Evolutionary conservation across 2,113 vertebrate genomes (phyloP), one percentile per base, ranked within the genome.

Genomic region (Pseudorasbora parva): DNA sequence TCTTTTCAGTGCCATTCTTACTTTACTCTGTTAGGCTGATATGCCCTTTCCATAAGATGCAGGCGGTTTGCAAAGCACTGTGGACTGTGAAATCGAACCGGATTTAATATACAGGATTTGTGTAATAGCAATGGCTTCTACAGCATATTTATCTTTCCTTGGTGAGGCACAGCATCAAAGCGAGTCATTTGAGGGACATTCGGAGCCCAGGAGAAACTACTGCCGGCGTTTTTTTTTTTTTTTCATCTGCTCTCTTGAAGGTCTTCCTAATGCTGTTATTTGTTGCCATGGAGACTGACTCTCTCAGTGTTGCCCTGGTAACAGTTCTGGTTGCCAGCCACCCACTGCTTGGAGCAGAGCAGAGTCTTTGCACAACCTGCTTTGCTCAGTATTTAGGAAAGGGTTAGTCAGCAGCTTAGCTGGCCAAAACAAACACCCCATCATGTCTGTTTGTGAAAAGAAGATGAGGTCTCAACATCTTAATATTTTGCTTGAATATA

Each of bases 201-300:
- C 27, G 5, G 14, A 56, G 21, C 47, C 64, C 64, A 17, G 49
- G 21, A 81, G 64, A 56, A 81, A 81, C 45, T 81, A 71, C 21
- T 54, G 79, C 79, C 14, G 14, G 79, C 8, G 64, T 47, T 30
- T 51, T 78, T 45, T 51, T n/a, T n/a, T 78, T 68, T 30, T 68
- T 84, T 84, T 62, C 49, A 72, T 78, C 75, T 62, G 17, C 76
- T 69, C 75, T 71, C 64, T 51, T 45, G 33, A 77, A 84, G 82
- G 78, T 81, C 64, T 81, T 81, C 59, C 64, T 73, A 81, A 57
- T 84, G 82, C 84, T 84, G 25, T 87, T 79, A 84, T 75, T 77
- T 30, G 83, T 89, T 33, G 69, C 89, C 78, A 90, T 90, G 82
- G 89, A 85, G 82, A 90, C 87, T 77, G 86, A 86, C 87, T 88